Evolutionary conservation across 1,140 invertebrate species (phyloP), one percentile per base, ranked within the genome.

Genomic region (Lycorma delicatula): DNA sequence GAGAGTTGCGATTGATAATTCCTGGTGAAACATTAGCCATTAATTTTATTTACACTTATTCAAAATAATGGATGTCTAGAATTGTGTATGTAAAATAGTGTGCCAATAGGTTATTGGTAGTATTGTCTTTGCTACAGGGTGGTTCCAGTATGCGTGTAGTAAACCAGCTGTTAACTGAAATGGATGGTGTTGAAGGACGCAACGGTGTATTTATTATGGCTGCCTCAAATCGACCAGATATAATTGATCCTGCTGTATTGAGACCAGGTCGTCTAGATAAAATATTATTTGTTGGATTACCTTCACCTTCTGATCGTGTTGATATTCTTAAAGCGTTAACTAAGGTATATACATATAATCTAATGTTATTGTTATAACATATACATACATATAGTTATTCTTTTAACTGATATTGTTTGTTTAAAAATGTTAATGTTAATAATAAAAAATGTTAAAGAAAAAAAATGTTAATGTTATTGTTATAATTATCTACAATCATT

Each of bases 151-250:
- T 83, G 9, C 79, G 95, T 18, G 88, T 99, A 18, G 95, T 99
- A 0, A 99, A 98, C 73, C 96, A 98, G 72, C 77, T 99, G 66
- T 73, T 99, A 20, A 98, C 96, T 0, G 97, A 99, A 80, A 98
- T 99, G 95, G 96, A 99, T 72, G 97, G 97, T 5, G 80, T 98
- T 13, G 89, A 95, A 71, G 81, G 81, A 27, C 79, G 93, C 47
- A 84, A 91, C 65, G 88, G 87, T 9, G 96, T 98, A 2, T 98
- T 92, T 71, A 77, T 99, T 3, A 84, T 99, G 75, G 97, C 91
- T 3, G 96, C 96, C 0, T 97, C 91, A 26, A 99, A 99, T 78
- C 78, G 95, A 64, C 93, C 93, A 47, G 96, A 98, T 67, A 97
- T 97, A 6, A 48, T 64, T 1, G 97, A 99, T 77, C 89, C 93